Evolutionary conservation across 2,113 vertebrate genomes (phyloP), one percentile per base, ranked within the genome.

Genomic region (Tachycineta bicolor): DNA sequence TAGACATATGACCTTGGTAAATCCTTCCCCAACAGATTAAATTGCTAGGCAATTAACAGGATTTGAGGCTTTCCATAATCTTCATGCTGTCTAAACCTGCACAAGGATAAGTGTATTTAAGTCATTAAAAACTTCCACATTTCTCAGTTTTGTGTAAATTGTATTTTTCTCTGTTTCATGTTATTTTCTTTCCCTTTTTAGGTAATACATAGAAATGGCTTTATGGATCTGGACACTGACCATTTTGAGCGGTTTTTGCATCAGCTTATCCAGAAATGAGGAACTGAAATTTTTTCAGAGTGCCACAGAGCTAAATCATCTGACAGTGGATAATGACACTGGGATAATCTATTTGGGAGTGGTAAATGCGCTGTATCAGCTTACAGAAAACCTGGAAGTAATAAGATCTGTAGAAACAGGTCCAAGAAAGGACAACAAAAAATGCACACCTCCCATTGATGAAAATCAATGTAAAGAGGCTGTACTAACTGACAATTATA

Each of bases 361-460:
- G 0, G 98, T 99, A 88, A 99, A 99, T 75, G n/a, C 56, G 6
- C 97, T 99, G 15, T 98, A 98, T 97, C 99, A 99, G 96, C 98
- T 99, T 93, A 96, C 94, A 59, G 64, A 97, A 1, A 87, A 97
- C 59, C 97, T 99, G 41, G 44, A 50, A 19, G 22, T 93, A 37
- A 97, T 98, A 78, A 95, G 89, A 24, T 90, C 31, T 62, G 71
- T 47, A 25, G 55, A 24, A 90, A 98, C 98, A 5, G 98, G 99
- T 64, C 99, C 99, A 1, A 94, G 81, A 26, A 92, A 95, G 50
- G 99, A 99, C 98, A 98, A 98, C 95, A 98, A 98, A 53, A 97
- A 92, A 46, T 99, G 99, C 97, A 99, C 99, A 4, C 99, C 99
- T 6, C 99, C 99, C 26, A 98, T 99, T 64, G 98, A 98, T 76